Conservation (phyloP, 2,797 vertebrate genomes). For the Halcyon smyrnensis region DNA sequence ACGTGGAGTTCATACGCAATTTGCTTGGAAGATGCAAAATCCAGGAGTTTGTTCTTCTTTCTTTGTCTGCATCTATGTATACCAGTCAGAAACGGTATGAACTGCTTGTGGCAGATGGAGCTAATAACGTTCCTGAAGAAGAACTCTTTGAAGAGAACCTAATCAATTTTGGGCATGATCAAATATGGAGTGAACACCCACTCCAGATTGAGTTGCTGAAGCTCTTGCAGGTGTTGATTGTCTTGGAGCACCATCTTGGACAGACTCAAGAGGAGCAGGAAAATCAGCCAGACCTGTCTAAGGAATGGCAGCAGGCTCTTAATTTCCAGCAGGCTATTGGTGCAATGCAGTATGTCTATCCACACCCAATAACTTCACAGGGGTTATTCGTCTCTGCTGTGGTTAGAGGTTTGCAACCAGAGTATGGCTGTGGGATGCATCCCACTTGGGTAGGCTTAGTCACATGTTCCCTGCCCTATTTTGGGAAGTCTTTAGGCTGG, state of each 20-base stretch:
- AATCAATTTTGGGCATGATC: constrained; percentile 85
- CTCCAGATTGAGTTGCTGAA: constrained; percentile 95
- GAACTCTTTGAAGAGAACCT: constrained; percentile 87
- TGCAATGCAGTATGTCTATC: constrained; percentile 88
- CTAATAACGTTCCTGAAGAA: constrained; percentile 59
- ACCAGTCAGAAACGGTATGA: constrained; percentile 82
- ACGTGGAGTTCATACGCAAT: constrained; percentile 77
- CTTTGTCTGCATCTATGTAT: constrained; percentile 93
- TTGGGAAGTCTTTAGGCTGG: constrained; percentile 93
- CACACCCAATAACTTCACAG: constrained; percentile 93
- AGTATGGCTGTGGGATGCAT: constrained; percentile 94
- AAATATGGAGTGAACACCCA: constrained; percentile 89
- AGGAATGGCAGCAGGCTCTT: constrained; percentile 92
- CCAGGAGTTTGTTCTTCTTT: constrained; percentile 91
- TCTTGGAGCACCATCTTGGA: constrained; percentile 88
- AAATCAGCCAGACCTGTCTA: constrained; percentile 81
- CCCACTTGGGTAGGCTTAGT: constrained; percentile 93
- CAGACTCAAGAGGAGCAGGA: constrained; percentile 77
- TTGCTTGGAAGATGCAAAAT: constrained; percentile 88
- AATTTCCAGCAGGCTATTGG: constrained; percentile 94
- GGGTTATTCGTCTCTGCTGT: constrained; percentile 94
- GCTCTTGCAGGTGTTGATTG: constrained; percentile 91
- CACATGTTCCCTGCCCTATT: constrained; percentile 88
- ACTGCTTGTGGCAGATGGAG: constrained; percentile 53
- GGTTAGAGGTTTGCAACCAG: constrained; percentile 89